These are phyloP conservation scores for Blera fallax DNA, from an alignment of 2,888 invertebrate species.

Conservation along the genomic window DNA sequence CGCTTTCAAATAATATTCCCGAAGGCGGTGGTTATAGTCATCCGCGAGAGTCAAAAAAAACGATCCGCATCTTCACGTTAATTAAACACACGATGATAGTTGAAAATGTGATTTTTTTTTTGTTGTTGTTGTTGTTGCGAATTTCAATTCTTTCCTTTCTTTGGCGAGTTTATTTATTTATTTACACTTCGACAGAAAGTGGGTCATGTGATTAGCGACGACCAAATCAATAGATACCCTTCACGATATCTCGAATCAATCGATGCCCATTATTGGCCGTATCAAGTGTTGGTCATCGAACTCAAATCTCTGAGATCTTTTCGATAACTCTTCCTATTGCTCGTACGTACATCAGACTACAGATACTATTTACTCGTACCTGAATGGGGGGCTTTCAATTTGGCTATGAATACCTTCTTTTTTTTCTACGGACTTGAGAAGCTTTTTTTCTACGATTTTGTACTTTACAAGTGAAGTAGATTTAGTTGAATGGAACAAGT, in stretches of 20 bases:
- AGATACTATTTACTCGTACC: background rate
- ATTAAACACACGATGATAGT: conserved; percentile 7
- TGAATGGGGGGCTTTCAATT: background rate
- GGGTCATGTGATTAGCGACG: conserved; percentile 28
- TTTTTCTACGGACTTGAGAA: background rate
- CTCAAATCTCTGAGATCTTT: background rate
- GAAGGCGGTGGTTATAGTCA: background rate
- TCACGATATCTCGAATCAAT: conserved; percentile 9
- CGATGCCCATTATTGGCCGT: conserved; percentile 31
- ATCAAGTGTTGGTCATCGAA: conserved; percentile 41
- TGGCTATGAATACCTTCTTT: background rate
- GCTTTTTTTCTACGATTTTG: background rate
- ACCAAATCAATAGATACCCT: background rate
- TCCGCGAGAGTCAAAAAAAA: background rate
- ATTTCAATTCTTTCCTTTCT: background rate
- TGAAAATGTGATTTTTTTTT: background rate
- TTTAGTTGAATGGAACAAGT: background rate
- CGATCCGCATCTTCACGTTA: background rate
- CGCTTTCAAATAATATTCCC: background rate
- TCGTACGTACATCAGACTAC: background rate
- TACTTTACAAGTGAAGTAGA: background rate
- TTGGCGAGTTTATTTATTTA: conserved; percentile 11
- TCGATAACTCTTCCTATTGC: background rate
- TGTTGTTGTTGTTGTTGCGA: no score
- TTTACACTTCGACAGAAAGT: conserved; percentile 22